Evolutionary conservation across 2,113 vertebrate species (phyloP).

Genomic region (Hemicordylus capensis): DNA sequence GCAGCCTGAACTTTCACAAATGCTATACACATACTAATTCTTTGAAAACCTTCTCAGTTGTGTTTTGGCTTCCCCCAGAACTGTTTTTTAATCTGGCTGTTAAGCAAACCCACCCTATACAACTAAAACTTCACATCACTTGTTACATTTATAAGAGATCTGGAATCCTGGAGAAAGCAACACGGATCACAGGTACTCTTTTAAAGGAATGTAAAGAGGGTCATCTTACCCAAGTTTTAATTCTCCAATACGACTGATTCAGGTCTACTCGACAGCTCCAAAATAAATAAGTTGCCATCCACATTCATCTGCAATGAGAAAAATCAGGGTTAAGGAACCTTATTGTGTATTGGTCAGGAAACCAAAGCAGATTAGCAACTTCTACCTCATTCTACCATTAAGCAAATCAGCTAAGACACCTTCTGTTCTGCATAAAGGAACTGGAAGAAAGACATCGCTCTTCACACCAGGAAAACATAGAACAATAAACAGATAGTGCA

Average conservation of each 20-base stretch:
- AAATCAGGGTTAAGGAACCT: background rate
- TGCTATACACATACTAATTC: too few species aligned
- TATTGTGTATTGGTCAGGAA: background rate
- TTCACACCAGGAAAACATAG: too few species aligned
- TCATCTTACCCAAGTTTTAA: background rate
- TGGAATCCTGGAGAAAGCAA: background rate
- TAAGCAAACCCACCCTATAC: too few species aligned
- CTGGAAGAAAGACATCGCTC: background rate
- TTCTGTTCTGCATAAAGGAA: background rate
- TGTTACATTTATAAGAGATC: background rate
- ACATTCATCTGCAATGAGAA: conserved; percentile 1
- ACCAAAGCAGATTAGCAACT: background rate
- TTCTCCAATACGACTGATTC: background rate
- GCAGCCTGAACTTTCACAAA: too few species aligned
- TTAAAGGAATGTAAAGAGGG: background rate
- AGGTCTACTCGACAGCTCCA: background rate
- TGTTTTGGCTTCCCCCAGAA: too few species aligned
- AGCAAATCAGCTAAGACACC: background rate
- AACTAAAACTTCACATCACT: too few species aligned
- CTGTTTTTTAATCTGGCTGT: too few species aligned
- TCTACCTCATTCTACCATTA: background rate
- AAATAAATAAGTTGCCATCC: conserved; percentile 7
- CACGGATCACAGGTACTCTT: too few species aligned
- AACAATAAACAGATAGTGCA: too few species aligned
- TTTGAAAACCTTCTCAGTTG: too few species aligned